Percentiles rank a stretch among this genome's conserved stretches.
Conservation (phyloP, 2,888 invertebrate genomes). For the Pocota personata region DNA sequence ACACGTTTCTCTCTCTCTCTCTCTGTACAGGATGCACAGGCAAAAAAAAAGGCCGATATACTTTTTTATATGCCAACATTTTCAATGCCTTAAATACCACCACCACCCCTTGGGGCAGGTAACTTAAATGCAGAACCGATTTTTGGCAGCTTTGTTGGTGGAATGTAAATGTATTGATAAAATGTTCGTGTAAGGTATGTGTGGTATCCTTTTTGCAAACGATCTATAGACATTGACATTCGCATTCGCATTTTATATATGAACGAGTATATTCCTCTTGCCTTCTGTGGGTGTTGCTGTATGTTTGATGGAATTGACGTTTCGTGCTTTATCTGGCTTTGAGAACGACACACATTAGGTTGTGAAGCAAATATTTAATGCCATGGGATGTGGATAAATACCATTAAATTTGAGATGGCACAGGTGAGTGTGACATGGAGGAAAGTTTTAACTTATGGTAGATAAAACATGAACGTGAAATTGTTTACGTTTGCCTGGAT, state of each 20-base stretch:
- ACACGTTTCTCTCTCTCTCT: too few species aligned
- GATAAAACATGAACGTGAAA: conserved; percentile 36
- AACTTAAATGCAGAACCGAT: neutral
- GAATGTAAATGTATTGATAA: neutral
- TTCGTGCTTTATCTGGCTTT: conserved; percentile 42
- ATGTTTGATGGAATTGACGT: conserved; percentile 19
- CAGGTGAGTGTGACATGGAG: neutral
- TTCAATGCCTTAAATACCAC: neutral
- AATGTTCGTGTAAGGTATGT: neutral
- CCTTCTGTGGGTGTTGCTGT: neutral
- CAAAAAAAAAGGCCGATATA: neutral
- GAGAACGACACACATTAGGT: conserved; percentile 2
- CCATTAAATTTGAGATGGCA: conserved; percentile 26
- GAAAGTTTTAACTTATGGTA: neutral
- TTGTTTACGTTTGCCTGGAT: conserved; percentile 18
- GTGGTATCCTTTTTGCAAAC: conserved; percentile 5
- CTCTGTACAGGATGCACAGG: neutral
- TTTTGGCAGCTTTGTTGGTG: neutral
- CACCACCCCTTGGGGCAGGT: neutral
- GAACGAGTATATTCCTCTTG: neutral
- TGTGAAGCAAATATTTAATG: conserved; percentile 38
- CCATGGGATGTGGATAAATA: conserved; percentile 45
- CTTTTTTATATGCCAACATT: neutral
- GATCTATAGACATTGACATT: conserved; percentile 11
- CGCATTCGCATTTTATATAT: neutral